phyloP scores from a whole-genome alignment of 1,140 invertebrate genomes.

The Frieseomelitta varia region DNA sequence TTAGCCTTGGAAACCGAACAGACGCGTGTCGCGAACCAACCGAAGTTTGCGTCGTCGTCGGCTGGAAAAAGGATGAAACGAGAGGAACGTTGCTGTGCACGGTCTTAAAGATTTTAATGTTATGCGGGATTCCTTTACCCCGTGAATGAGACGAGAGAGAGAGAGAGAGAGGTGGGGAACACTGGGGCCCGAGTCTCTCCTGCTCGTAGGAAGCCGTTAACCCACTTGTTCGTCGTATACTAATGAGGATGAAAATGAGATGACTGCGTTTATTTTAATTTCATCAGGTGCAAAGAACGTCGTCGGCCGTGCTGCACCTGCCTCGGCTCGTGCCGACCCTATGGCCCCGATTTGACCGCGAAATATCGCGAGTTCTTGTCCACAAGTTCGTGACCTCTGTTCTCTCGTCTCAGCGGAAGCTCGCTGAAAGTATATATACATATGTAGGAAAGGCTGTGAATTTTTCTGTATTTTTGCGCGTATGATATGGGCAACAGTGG shows the following conservation, averaged over 20 bases:
- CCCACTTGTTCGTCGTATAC: conserved; percentile 80
- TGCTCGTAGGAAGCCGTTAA: conserved; percentile 75
- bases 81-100: conserved; percentile 8
- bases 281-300: conserved; percentile 77
- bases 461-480: no score
- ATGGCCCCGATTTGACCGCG: neutral
- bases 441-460: no score
- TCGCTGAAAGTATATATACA: no score
- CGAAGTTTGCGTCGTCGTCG: neutral
- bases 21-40: conserved; percentile 32
- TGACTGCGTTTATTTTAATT: conserved; percentile 80
- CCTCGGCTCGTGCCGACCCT: conserved; percentile 32
- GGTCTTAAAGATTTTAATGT: conserved; percentile 74
- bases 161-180: conserved; percentile 23
- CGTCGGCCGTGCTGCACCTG: conserved; percentile 58
- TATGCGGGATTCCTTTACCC: conserved; percentile 77
- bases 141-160: conserved; percentile 66
- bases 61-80: neutral
- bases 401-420: neutral
- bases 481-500: no score
- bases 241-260: conserved; percentile 81
- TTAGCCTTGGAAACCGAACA: neutral
- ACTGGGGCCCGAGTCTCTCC: conserved; percentile 45
- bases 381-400: no score
- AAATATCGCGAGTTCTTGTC: neutral